These are phyloP conservation scores for Microchirus variegatus DNA, from an alignment of 2,797 vertebrate genomes.

Conservation along the genomic window DNA sequence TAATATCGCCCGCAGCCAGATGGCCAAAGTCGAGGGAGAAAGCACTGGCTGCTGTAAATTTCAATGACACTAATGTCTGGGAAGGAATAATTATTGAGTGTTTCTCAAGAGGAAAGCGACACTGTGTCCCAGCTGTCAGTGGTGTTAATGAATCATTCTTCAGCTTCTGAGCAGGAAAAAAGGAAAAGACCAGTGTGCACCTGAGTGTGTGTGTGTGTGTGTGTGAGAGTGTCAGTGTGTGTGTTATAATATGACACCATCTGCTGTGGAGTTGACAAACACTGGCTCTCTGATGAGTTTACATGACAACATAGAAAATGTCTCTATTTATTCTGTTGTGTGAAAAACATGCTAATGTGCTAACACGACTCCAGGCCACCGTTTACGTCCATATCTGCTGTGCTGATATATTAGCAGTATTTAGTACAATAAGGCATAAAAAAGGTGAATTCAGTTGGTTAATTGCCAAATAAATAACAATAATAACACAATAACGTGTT, in stretches of 20 bases:
- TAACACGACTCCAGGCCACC: no score
- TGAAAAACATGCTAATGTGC: no score
- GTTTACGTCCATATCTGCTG: no score
- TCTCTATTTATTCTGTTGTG: no score
- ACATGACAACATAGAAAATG: neutral
- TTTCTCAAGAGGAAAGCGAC: constrained; percentile 3
- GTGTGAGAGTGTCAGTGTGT: constrained; percentile 1
- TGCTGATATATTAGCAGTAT: no score
- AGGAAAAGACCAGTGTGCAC: neutral
- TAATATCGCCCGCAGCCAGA: constrained; percentile 6
- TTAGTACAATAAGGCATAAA: no score
- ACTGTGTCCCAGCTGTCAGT: constrained; percentile 12
- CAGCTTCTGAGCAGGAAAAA: neutral
- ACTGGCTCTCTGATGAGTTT: neutral
- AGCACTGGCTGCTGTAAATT: neutral
- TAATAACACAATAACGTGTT: no score
- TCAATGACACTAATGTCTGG: constrained; percentile 17
- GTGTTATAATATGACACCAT: constrained; percentile 26
- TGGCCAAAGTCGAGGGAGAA: constrained; percentile 8
- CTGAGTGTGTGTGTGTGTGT: neutral
- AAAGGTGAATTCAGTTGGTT: no score
- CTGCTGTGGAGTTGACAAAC: constrained; percentile 14
- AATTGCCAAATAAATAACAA: no score
- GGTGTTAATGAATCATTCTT: constrained; percentile 10
- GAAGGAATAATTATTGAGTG: constrained; percentile 13